Base-by-base conservation (phyloP, 1,140 invertebrate genomes). In the Hydropsyche tenuis region DNA sequence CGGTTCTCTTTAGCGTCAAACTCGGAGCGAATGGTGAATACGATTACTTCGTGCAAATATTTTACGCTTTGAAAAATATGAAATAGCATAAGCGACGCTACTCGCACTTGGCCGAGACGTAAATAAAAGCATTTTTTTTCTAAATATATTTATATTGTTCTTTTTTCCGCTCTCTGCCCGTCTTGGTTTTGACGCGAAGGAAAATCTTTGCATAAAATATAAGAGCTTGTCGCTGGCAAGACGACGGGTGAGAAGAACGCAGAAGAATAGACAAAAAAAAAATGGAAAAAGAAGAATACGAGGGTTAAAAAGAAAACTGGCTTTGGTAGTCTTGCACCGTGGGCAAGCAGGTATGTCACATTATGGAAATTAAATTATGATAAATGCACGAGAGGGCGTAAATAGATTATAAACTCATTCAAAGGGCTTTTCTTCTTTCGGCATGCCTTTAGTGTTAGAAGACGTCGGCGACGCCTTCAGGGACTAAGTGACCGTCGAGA, bases 341-440 rank as follows among this genome's bases (percentile, higher is more conserved):
- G 76, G 48, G 68, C 56, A 30, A 51, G 53, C 68, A 73, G 74
- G 73, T 77, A 74, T 66, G 73, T 77, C 73, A 51, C 73, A 73
- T 77, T 77, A 77, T 77, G 76, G 76, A 77, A 77, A 77, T 77
- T 77, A 77, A 77, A 77, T 77, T 77, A 77, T 77, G 76, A 77
- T 75, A 77, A 77, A 77, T 77, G 76, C 76, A 77, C 72, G 73
- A 73, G 76, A 77, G 73, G 69, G 76, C 73, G 71, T 77, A 77
- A 77, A 77, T 77, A 77, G 76, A 77, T 77, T 77, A 77, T 77
- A 77, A 77, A 77, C 70, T 74, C 76, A 75, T 77, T 77, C 76
- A 77, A 75, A 74, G 71, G 73, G 73, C 76, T 74, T 75, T 77
- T 43, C 66, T 77, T 75, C 69, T 75, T 77, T 74, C 60, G 14